These are phyloP conservation scores for Rhea americana DNA, from an alignment of 2,113 vertebrate genomes.

Conservation along the genomic window DNA sequence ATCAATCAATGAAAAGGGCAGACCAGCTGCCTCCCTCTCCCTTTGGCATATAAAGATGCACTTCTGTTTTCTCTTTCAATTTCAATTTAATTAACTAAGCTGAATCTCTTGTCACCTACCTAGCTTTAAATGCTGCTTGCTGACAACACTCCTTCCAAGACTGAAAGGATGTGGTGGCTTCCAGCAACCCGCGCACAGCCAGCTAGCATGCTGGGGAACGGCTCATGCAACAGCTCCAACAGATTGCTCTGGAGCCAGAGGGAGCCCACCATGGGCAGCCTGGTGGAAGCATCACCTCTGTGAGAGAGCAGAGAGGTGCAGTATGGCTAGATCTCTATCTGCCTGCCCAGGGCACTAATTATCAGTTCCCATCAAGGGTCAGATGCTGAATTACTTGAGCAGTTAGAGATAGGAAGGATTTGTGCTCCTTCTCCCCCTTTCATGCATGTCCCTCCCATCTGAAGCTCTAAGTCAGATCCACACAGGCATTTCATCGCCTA, in stretches of 20 bases:
- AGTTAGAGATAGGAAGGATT: background rate
- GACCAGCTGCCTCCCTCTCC: background rate
- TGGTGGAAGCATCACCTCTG: background rate
- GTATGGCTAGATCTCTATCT: background rate
- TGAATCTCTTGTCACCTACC: rapidly evolving
- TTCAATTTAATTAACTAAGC: constrained; percentile 30
- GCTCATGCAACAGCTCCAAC: background rate
- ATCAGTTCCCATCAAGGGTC: background rate
- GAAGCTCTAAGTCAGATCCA: background rate
- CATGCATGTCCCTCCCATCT: rapidly evolving
- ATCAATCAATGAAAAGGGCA: constrained; percentile 1
- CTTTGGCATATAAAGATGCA: background rate
- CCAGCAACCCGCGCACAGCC: background rate
- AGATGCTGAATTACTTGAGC: background rate
- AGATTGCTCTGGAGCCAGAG: background rate
- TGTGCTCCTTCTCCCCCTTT: background rate
- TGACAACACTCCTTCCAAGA: background rate
- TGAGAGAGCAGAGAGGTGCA: background rate
- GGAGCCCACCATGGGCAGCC: background rate
- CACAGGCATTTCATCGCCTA: background rate
- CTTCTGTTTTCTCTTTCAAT: background rate
- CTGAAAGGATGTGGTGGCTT: background rate
- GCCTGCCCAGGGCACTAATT: background rate
- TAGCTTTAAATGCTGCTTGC: background rate
- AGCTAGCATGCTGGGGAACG: rapidly evolving